Base-by-base conservation (phyloP, 2,888 invertebrate genomes). In the Iselma pallidipennis region DNA sequence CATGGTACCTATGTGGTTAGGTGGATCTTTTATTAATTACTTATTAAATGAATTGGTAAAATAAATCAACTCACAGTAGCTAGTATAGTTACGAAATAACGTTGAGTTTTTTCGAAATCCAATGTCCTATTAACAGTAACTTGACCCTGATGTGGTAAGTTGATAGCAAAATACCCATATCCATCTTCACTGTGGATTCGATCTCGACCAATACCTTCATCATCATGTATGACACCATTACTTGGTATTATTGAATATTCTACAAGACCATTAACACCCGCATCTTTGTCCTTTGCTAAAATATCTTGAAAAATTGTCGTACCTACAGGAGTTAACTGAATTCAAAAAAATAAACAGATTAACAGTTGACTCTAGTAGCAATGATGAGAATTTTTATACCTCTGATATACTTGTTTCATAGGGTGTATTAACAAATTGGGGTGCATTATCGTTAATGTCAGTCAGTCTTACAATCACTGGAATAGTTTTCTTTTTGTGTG, bases 391-490 rank as follows among this genome's bases (percentile, higher is more conserved):
- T 12, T 9, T 33, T 33, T 45, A 37, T 84, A 95, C 94, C 90
- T 95, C 95, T 28, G 94, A 90, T 69, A 95, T 91, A 65, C 87
- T 90, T 60, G 92, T 88, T 81, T 91, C 90, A 79, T 95, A 95
- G 50, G 94, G 93, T 62, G 90, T 89, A 77, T 91, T 91, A 78
- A 91, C 85, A 82, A 95, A 95, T 75, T 89, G 85, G 26, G 95
- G 95, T 55, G 91, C 88, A 82, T 95, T 95, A 82, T 95, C 95
- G 79, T 95, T 95, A 79, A 95, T 89, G 83, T 95, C 95, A 33
- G 92, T 93, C 73, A 95, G 91, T 82, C 95, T 86, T 69, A 94
- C 94, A 78, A 95, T 94, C 72, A 95, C 90, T 59, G 95, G 95
- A 80, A 94, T 91, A 66, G 91, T 92, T 68, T 92, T 87, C 79